These are phyloP conservation scores for Porites divaricata DNA, from an alignment of 92 coral and sea anemone species.

Conservation along the genomic window DNA sequence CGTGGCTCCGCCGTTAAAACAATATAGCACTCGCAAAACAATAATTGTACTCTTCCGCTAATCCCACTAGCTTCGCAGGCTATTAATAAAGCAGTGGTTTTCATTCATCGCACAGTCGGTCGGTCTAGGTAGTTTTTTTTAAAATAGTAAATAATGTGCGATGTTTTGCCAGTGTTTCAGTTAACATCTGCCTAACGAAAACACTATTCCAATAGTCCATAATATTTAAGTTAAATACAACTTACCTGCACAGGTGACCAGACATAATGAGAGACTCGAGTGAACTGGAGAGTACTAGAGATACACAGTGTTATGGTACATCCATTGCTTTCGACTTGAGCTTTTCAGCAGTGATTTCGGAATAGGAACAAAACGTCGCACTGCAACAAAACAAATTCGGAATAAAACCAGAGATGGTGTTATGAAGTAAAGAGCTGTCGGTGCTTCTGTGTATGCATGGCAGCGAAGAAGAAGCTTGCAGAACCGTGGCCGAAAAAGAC, in stretches of 20 bases:
- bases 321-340: constrained; percentile 62
- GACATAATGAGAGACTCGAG: constrained; percentile 61
- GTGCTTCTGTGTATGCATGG: neutral
- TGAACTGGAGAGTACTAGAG: constrained; percentile 73
- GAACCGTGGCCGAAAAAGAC: neutral
- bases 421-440: neutral
- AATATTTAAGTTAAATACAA: too few species aligned
- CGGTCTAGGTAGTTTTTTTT: too few species aligned
- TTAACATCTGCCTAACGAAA: too few species aligned
- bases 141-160: too few species aligned
- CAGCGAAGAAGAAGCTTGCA: neutral
- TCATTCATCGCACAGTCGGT: too few species aligned
- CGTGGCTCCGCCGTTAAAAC: too few species aligned
- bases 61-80: too few species aligned
- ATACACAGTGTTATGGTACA: constrained; percentile 73
- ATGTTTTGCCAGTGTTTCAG: too few species aligned
- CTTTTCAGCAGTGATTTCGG: neutral
- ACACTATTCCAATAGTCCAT: too few species aligned
- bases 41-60: too few species aligned
- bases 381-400: neutral
- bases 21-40: too few species aligned
- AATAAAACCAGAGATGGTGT: constrained; percentile 1
- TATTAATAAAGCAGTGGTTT: too few species aligned
- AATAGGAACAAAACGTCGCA: neutral
- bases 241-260: constrained; percentile 72